Evolutionary conservation across 2,888 invertebrate species (phyloP).

Genomic region (Leptopterna dolabrata): DNA sequence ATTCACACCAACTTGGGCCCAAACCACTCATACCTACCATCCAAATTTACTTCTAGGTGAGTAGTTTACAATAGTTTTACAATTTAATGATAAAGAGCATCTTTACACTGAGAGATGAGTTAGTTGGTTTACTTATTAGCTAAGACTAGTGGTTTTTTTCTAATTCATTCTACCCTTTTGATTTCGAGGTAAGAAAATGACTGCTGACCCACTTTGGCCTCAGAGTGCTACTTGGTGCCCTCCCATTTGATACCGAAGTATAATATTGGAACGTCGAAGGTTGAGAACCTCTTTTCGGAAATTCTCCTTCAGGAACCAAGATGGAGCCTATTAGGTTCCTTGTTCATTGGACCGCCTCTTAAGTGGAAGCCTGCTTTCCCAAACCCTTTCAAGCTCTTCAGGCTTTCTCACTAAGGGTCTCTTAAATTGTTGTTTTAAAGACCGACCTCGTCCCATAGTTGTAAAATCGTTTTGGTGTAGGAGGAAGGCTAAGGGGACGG

Average conservation of each 20-base stretch:
- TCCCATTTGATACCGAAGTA: neutral
- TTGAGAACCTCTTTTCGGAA: neutral
- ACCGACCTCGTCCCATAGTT: neutral
- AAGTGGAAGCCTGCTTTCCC: neutral
- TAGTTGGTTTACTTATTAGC: too few species aligned
- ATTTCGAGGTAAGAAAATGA: neutral
- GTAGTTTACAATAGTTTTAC: too few species aligned
- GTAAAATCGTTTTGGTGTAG: neutral
- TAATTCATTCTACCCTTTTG: too few species aligned
- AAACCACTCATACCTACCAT: too few species aligned
- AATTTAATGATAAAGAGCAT: too few species aligned
- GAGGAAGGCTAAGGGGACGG: neutral
- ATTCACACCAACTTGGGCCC: too few species aligned
- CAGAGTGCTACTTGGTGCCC: neutral
- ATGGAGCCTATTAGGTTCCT: neutral
- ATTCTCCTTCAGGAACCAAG: neutral
- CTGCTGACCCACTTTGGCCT: neutral
- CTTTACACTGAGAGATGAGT: too few species aligned
- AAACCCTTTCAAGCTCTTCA: conserved; percentile 11
- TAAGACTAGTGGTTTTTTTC: too few species aligned
- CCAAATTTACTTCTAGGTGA: too few species aligned
- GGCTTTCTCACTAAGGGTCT: neutral
- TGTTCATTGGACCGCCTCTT: neutral
- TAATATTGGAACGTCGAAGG: neutral
- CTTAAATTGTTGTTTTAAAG: conserved; percentile 7